Percentiles rank a stretch among this genome's conserved stretches.
Evolutionary conservation across 2,888 invertebrate genomes (phyloP).

Genomic region (Tenthredo scrophulariae): DNA sequence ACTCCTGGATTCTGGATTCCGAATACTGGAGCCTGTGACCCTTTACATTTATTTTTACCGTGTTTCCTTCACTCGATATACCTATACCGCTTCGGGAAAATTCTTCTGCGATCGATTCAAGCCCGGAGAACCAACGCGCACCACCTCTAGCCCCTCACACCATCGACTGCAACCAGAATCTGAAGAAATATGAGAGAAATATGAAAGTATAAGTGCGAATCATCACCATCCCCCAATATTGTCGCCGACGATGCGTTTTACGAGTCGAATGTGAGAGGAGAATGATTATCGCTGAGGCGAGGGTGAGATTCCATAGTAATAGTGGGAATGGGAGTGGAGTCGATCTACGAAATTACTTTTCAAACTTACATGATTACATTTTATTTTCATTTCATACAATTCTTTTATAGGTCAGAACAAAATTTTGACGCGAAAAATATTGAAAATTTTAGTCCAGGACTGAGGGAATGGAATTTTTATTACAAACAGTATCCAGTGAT

Average conservation of each 20-base stretch:
- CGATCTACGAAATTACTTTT: background rate
- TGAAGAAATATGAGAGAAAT: background rate
- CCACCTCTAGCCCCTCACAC: background rate
- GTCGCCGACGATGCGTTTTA: slow-evolving; percentile 28
- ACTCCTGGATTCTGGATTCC: background rate
- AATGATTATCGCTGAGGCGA: background rate
- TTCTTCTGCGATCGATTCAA: slow-evolving; percentile 17
- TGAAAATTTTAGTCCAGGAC: too few species aligned
- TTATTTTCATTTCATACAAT: too few species aligned
- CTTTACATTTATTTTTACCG: slow-evolving; percentile 29
- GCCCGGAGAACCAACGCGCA: background rate
- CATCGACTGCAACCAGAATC: background rate
- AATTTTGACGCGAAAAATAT: too few species aligned
- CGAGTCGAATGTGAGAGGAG: background rate
- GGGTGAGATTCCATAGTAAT: background rate
- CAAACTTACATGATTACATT: too few species aligned
- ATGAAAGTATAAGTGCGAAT: slow-evolving; percentile 27
- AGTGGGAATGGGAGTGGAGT: background rate
- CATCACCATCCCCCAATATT: background rate
- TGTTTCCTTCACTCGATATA: slow-evolving; percentile 1
- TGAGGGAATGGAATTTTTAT: too few species aligned
- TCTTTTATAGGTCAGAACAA: too few species aligned
- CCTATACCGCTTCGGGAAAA: background rate
- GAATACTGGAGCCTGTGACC: background rate
- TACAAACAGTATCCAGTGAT: too few species aligned